Conservation (phyloP, 1,140 invertebrate species). For the Zaprionus taronus region DNA sequence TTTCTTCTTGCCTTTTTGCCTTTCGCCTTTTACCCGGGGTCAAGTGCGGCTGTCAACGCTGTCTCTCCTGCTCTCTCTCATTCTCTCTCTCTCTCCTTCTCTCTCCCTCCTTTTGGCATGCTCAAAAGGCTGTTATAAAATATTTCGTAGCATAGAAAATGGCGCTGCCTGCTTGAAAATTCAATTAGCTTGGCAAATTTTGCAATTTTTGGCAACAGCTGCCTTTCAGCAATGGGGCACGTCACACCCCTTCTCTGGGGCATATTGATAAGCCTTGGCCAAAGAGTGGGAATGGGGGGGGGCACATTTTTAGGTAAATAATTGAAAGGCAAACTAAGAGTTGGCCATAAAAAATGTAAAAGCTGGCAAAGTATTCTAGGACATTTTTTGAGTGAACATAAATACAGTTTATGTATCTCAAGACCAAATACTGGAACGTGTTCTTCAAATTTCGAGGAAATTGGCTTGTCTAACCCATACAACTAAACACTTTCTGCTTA, state of each 20-base stretch:
- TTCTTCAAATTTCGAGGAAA: neutral
- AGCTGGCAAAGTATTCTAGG: neutral
- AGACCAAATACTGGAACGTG: neutral
- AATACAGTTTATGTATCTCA: neutral
- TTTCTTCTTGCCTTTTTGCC: slow-evolving; percentile 28
- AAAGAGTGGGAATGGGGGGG: neutral
- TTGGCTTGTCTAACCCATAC: neutral
- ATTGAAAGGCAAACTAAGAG: slow-evolving; percentile 1
- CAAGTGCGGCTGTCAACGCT: slow-evolving; percentile 76
- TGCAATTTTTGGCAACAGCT: slow-evolving; percentile 69
- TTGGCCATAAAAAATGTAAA: slow-evolving; percentile 3
- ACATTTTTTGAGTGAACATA: neutral
- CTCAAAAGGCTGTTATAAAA: slow-evolving; percentile 74
- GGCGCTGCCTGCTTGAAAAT: slow-evolving; percentile 77
- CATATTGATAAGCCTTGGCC: slow-evolving; percentile 25
- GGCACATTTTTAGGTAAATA: slow-evolving; percentile 5
- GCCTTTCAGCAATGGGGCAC: slow-evolving; percentile 64
- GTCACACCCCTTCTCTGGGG: slow-evolving; percentile 3
- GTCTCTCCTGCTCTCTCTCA: slow-evolving; percentile 15
- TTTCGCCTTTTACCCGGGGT: slow-evolving; percentile 38
- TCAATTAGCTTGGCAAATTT: slow-evolving; percentile 75
- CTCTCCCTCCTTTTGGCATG: slow-evolving; percentile 5
- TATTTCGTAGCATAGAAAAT: slow-evolving; percentile 78
- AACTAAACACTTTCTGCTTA: neutral
- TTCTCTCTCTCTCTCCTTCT: slow-evolving; percentile 10